Conservation (phyloP, 1,140 invertebrate species). For the Macrocentrus cingulum region DNA sequence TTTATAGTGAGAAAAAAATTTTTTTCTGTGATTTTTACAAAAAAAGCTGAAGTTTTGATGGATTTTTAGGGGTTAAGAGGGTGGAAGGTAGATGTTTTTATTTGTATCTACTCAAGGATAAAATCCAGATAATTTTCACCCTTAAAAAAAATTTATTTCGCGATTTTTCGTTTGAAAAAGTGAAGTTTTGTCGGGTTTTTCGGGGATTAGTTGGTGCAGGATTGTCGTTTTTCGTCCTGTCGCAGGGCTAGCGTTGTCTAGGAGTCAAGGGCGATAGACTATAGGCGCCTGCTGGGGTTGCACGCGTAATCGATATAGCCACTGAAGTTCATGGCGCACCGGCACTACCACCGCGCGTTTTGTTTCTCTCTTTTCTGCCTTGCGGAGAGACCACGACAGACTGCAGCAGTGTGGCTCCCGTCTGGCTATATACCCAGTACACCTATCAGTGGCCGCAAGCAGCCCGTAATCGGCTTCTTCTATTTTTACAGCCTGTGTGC, state of each 20-base stretch:
- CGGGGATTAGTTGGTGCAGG: too few species aligned
- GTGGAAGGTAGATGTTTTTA: too few species aligned
- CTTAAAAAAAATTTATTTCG: too few species aligned
- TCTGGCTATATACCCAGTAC: background rate
- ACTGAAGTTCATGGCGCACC: constrained; percentile 55
- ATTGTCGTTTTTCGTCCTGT: too few species aligned
- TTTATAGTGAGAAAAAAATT: too few species aligned
- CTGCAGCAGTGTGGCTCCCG: background rate
- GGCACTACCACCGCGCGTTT: constrained; percentile 12
- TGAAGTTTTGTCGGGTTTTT: too few species aligned
- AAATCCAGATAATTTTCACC: too few species aligned
- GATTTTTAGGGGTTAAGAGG: too few species aligned
- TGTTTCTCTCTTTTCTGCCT: background rate
- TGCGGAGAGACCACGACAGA: background rate
- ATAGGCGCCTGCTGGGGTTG: constrained; percentile 44
- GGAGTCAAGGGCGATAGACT: constrained; percentile 53
- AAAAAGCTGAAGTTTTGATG: too few species aligned
- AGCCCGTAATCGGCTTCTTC: background rate
- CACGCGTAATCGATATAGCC: constrained; percentile 53
- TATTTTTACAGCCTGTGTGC: background rate
- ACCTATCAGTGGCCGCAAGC: background rate
- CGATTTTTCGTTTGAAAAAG: too few species aligned
- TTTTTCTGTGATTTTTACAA: too few species aligned
- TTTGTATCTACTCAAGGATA: too few species aligned
- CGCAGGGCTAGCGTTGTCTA: constrained; percentile 25